Conservation (phyloP, 2,888 invertebrate species). For the Liodrosophila aerea region DNA sequence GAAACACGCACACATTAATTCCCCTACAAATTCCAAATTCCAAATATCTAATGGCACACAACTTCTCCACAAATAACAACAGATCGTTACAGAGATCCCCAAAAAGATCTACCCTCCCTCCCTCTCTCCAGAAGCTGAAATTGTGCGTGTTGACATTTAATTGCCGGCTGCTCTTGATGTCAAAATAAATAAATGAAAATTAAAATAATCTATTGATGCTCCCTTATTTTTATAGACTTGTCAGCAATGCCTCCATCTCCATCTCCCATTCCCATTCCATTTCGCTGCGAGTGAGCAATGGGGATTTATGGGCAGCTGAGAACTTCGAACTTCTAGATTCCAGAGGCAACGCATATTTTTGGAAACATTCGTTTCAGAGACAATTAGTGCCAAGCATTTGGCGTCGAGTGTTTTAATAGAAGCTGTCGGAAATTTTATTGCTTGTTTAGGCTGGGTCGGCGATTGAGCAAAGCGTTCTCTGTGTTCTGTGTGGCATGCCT, state of each 20-base stretch:
- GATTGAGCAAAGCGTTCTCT: conserved; percentile 33
- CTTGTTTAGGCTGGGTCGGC: conserved; percentile 43
- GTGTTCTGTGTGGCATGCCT: conserved; percentile 8
- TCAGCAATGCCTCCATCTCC: conserved; percentile 3
- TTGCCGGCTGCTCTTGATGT: conserved; percentile 68
- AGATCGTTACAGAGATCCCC: conserved; percentile 1
- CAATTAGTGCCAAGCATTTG: conserved; percentile 67
- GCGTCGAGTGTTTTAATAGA: conserved; percentile 58
- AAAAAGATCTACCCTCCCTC: conserved; percentile 24
- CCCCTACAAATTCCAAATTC: conserved; percentile 23
- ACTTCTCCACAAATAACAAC: not conserved
- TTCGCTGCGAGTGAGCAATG: conserved; percentile 1
- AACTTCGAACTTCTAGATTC: not conserved
- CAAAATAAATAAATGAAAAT: conserved; percentile 77
- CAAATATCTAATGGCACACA: not conserved
- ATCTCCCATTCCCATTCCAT: too few species aligned
- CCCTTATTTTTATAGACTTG: conserved; percentile 42
- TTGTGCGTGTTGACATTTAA: conserved; percentile 76
- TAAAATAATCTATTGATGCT: conserved; percentile 68
- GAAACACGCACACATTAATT: conserved; percentile 52
- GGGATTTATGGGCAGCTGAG: conserved; percentile 32
- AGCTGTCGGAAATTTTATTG: conserved; percentile 64
- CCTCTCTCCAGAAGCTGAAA: conserved; percentile 10
- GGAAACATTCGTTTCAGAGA: conserved; percentile 46
- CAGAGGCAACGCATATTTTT: conserved; percentile 44